A percentile compares a stretch with the other conserved stretches of the same genome.
These are phyloP conservation scores for Perodicticus potto DNA, from an alignment of 2,797 vertebrate species.

Conservation along the genomic window DNA sequence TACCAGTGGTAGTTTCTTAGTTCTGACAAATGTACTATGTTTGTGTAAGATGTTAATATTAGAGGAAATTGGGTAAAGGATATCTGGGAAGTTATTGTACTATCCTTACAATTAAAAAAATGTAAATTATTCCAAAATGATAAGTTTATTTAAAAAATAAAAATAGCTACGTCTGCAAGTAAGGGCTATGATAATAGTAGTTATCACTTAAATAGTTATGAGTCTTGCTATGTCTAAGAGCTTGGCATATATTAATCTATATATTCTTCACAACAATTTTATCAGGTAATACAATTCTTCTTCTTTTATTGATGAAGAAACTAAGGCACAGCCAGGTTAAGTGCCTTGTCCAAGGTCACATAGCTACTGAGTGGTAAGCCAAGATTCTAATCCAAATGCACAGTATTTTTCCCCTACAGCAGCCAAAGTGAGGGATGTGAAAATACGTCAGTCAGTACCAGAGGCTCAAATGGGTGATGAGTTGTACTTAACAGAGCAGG, in stretches of 20 bases:
- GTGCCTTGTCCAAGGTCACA: background rate
- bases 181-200: background rate
- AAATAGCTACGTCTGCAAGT: background rate
- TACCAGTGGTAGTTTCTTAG: background rate
- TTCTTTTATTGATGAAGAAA: conserved; percentile 12
- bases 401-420: background rate
- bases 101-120: background rate
- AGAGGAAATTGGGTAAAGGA: background rate
- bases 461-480: background rate
- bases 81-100: background rate
- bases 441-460: background rate
- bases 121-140: conserved; percentile 12
- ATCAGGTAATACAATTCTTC: background rate
- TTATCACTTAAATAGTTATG: background rate
- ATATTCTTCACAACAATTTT: background rate
- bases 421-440: background rate
- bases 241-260: background rate
- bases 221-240: background rate
- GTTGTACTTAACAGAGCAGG: background rate
- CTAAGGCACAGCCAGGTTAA: background rate
- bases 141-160: background rate
- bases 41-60: background rate
- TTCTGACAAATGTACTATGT: background rate
- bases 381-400: background rate
- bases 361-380: background rate